phyloP scores from a whole-genome alignment of 2,888 invertebrate genomes.

The Lottia gigantea region DNA sequence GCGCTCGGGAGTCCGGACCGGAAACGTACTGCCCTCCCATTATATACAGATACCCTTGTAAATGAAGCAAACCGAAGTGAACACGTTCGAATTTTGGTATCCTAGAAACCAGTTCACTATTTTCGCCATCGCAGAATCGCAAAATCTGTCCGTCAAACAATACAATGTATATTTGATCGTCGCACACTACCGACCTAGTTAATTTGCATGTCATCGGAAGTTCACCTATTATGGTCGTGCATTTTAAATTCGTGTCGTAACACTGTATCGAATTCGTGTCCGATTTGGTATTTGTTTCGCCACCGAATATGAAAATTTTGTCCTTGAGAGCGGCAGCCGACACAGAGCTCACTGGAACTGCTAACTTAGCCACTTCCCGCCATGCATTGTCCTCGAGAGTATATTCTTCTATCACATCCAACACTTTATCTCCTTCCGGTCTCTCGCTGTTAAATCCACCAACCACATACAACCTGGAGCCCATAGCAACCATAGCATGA shows the following conservation, averaged over 20 bases:
- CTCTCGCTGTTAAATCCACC: constrained; percentile 57
- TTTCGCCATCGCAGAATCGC: constrained; percentile 41
- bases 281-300: constrained; percentile 55
- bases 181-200: constrained; percentile 50
- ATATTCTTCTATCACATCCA: constrained; percentile 53
- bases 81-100: constrained; percentile 55
- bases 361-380: constrained; percentile 45
- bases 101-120: constrained; percentile 43
- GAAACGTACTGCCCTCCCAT: constrained; percentile 44
- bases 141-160: constrained; percentile 55
- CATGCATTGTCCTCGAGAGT: constrained; percentile 49
- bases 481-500: constrained; percentile 54
- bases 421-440: constrained; percentile 45
- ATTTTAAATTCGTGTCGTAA: constrained; percentile 47
- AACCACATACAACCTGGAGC: constrained; percentile 50
- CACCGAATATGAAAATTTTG: constrained; percentile 53
- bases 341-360: constrained; percentile 51
- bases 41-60: constrained; percentile 49
- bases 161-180: constrained; percentile 50
- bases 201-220: constrained; percentile 55
- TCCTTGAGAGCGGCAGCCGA: constrained; percentile 54
- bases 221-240: constrained; percentile 43
- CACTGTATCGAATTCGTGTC: constrained; percentile 55
- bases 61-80: constrained; percentile 55
- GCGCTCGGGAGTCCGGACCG: constrained; percentile 48